phyloP scores from a whole-genome alignment of 2,797 vertebrate genomes.

The Spea hammondii region DNA sequence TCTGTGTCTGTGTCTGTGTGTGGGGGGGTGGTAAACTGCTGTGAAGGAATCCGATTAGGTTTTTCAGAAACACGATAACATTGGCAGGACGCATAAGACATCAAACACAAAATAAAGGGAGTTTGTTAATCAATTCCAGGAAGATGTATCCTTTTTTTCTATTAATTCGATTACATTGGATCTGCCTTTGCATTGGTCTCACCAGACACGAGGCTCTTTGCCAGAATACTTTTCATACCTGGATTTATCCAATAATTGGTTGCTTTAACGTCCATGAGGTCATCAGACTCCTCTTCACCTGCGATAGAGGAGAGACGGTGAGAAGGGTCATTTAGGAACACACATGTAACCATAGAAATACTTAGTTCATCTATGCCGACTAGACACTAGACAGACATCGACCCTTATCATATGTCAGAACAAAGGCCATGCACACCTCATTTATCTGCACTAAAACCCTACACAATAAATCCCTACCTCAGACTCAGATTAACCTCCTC shows the following conservation, averaged over 20 bases:
- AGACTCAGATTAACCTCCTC: not conserved
- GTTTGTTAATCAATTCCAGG: not conserved
- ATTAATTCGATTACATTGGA: not conserved
- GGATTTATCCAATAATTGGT: not conserved
- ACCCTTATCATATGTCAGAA: not conserved
- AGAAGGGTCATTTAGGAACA: not conserved
- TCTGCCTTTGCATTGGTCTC: not conserved
- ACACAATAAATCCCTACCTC: not conserved
- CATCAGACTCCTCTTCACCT: conserved; percentile 16
- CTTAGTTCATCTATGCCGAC: not conserved
- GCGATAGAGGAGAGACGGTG: not conserved
- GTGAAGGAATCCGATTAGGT: not conserved
- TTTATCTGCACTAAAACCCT: not conserved
- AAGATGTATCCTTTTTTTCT: not conserved
- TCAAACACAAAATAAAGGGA: not conserved
- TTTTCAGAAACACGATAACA: not conserved
- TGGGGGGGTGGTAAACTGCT: not conserved
- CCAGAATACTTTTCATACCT: not conserved
- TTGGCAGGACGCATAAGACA: not conserved
- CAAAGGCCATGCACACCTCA: not conserved
- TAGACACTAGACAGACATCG: not conserved
- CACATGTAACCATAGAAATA: not conserved
- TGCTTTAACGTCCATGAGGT: conserved; percentile 1
- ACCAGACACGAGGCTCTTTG: not conserved
- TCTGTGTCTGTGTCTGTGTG: not conserved